Evolutionary conservation across 2,797 vertebrate species (phyloP).

Genomic region (Sternarchorhynchus goeldii): DNA sequence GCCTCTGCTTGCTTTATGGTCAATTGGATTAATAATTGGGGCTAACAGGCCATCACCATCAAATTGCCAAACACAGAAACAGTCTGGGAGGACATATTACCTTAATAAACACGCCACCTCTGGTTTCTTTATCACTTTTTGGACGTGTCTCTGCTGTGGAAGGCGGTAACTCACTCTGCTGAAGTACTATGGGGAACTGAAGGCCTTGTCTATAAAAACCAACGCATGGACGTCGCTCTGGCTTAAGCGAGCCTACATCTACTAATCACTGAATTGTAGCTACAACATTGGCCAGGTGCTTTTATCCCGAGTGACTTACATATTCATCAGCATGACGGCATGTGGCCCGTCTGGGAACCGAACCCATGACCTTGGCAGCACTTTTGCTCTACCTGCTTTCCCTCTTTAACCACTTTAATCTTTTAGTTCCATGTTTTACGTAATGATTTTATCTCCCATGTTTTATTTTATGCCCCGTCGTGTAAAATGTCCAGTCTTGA

Average conservation of each 20-base stretch:
- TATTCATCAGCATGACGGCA: too few species aligned
- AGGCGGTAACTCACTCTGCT: background rate
- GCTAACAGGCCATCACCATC: slow-evolving; percentile 62
- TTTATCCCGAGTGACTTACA: too few species aligned
- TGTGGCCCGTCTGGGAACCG: too few species aligned
- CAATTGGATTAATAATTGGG: slow-evolving; percentile 66
- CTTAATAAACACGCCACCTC: slow-evolving; percentile 63
- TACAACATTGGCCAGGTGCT: too few species aligned
- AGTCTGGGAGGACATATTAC: slow-evolving; percentile 49
- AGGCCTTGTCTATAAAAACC: slow-evolving; percentile 5
- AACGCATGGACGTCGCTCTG: slow-evolving; percentile 57
- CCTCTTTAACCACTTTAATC: too few species aligned
- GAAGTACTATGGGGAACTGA: slow-evolving; percentile 3
- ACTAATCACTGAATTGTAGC: too few species aligned
- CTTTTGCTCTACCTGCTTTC: too few species aligned
- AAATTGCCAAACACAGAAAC: slow-evolving; percentile 61
- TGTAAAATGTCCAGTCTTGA: slow-evolving; percentile 7
- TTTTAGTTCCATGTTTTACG: background rate
- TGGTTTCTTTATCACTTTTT: slow-evolving; percentile 65
- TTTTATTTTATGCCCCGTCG: slow-evolving; percentile 33
- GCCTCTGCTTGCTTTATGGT: slow-evolving; percentile 58
- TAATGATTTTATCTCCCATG: slow-evolving; percentile 14
- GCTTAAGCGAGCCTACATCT: slow-evolving; percentile 30
- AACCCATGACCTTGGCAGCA: too few species aligned
- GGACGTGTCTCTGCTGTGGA: background rate